These are phyloP conservation scores for Chrysodeixis includens DNA, from an alignment of 2,888 invertebrate genomes.

Conservation along the genomic window DNA sequence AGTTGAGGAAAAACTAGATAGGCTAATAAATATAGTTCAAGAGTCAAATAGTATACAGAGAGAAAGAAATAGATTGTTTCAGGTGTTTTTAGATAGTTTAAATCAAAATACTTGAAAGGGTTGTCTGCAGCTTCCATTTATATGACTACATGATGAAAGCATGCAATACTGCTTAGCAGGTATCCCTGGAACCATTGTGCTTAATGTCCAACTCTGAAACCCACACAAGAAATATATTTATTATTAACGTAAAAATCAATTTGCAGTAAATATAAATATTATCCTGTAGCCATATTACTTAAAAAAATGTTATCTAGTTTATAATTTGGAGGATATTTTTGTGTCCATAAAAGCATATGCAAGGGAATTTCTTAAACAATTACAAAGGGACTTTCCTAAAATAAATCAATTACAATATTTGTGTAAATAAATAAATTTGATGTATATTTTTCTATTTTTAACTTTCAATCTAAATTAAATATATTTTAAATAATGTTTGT, in stretches of 20 bases:
- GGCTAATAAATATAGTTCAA: conserved; percentile 82
- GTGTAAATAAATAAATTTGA: conserved; percentile 17
- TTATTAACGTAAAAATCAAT: background rate
- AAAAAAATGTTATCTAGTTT: background rate
- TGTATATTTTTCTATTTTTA: conserved; percentile 40
- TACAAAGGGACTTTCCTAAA: background rate
- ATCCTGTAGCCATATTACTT: background rate
- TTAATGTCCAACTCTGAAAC: background rate
- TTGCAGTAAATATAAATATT: background rate
- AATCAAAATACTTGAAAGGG: conserved; percentile 62
- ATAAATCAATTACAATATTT: background rate
- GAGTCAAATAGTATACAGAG: conserved; percentile 84
- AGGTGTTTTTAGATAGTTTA: conserved; percentile 79
- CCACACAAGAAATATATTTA: background rate
- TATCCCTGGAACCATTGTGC: background rate
- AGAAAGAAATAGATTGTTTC: conserved; percentile 81
- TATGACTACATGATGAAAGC: conserved; percentile 6
- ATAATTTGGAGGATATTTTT: background rate
- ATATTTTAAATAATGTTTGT: conserved; percentile 23
- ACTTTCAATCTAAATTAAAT: conserved; percentile 15
- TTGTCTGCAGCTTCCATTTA: background rate
- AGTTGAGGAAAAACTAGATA: conserved; percentile 85
- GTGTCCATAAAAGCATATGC: background rate
- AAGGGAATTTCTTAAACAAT: background rate
- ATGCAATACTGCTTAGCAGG: background rate